Evolutionary conservation across 2,113 vertebrate species (phyloP).

Genomic region (Phalacrocorax aristotelis): DNA sequence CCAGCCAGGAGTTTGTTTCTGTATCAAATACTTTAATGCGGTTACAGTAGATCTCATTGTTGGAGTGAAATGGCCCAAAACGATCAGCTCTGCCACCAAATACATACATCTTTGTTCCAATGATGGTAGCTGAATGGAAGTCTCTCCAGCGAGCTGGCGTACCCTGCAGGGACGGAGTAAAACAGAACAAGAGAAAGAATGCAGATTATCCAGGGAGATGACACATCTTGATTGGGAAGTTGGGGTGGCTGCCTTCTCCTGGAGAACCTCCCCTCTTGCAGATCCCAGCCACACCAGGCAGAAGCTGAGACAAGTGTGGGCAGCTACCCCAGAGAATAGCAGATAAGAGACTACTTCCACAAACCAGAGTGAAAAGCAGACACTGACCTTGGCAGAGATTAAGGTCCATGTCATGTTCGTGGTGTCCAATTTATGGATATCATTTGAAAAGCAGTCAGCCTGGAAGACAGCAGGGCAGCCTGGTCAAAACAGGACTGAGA

Average conservation of each 20-base stretch:
- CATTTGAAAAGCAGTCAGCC: conserved; percentile 99
- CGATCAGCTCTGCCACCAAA: conserved; percentile 95
- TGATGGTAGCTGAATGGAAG: conserved; percentile 96
- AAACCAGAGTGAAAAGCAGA: background rate
- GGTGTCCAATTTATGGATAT: conserved; percentile 96
- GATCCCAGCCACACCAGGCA: background rate
- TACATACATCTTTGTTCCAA: conserved; percentile 94
- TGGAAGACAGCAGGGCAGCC: conserved; percentile 58
- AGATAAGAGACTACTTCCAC: background rate
- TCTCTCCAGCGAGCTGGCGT: conserved; percentile 95
- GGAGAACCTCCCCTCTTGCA: background rate
- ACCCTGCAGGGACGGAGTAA: conserved; percentile 73
- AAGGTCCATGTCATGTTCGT: conserved; percentile 92
- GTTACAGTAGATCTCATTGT: conserved; percentile 99
- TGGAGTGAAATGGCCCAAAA: conserved; percentile 96
- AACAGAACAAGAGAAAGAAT: background rate
- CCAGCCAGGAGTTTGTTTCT: conserved; percentile 91
- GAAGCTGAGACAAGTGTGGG: background rate
- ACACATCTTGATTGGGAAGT: background rate
- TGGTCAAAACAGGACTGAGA: background rate
- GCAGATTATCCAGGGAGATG: background rate
- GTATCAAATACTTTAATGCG: conserved; percentile 96
- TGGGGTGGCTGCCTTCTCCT: background rate
- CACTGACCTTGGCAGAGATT: conserved; percentile 89
- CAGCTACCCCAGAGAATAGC: background rate